Evolutionary conservation across 2,113 vertebrate species (phyloP).

Genomic region (Embiotoca jacksoni): DNA sequence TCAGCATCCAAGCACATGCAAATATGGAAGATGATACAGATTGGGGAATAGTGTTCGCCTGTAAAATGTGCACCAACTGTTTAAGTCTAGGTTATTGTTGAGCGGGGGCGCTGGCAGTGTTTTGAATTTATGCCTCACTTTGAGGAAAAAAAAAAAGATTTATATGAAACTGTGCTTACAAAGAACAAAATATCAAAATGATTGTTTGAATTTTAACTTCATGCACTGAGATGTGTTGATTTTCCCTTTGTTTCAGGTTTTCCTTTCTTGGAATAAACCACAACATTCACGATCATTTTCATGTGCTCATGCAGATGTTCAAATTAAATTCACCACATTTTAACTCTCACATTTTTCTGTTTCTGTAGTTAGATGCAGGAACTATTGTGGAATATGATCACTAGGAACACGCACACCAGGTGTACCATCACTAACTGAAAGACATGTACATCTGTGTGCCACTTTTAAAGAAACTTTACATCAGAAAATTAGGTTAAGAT

Average conservation of each 20-base stretch:
- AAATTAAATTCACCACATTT: too few relatives aligned
- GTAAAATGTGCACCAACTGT: constrained; percentile 73
- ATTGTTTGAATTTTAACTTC: constrained; percentile 8
- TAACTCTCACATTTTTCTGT: too few relatives aligned
- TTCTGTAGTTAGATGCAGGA: not conserved
- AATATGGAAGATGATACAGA: constrained; percentile 78
- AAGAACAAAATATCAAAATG: constrained; percentile 38
- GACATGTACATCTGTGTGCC: not conserved
- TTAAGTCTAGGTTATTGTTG: constrained; percentile 68
- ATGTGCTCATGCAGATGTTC: not conserved
- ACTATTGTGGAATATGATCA: too few relatives aligned
- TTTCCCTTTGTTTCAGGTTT: not conserved
- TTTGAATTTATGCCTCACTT: constrained; percentile 27
- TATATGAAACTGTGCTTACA: not conserved
- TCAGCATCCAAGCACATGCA: constrained; percentile 84
- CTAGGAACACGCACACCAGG: too few relatives aligned
- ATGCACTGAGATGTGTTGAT: too few relatives aligned
- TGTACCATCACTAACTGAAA: not conserved
- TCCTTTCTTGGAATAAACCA: not conserved
- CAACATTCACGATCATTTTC: not conserved
- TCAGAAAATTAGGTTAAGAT: not conserved
- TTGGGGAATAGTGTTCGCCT: constrained; percentile 61
- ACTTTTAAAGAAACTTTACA: not conserved
- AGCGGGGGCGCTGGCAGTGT: constrained; percentile 24
- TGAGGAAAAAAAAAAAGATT: not conserved